These are phyloP conservation scores for Choristoneura fumiferana DNA, from an alignment of 1,140 invertebrate genomes.

Conservation along the genomic window DNA sequence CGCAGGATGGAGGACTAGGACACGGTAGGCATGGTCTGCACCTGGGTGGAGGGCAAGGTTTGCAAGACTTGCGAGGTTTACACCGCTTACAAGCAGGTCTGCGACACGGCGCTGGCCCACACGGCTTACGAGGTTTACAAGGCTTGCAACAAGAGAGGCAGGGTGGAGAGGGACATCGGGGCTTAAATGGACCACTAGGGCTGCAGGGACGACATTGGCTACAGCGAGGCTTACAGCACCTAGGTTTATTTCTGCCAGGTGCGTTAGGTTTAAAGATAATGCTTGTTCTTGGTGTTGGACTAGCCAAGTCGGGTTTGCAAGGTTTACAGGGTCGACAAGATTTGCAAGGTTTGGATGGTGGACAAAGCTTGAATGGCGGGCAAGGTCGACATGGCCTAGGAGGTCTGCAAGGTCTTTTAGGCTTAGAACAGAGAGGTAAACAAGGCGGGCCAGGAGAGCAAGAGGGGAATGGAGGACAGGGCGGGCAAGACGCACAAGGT, in stretches of 20 bases:
- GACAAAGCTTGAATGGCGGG: slow-evolving; percentile 12
- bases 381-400: slow-evolving; percentile 30
- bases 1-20: background rate
- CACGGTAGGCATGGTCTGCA: slow-evolving; percentile 12
- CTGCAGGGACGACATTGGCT: background rate
- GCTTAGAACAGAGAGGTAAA: slow-evolving; percentile 29
- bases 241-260: background rate
- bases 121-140: slow-evolving; percentile 18
- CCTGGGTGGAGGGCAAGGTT: slow-evolving; percentile 11
- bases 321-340: slow-evolving; percentile 20
- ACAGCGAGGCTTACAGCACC: slow-evolving; percentile 1
- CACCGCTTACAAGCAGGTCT: slow-evolving; percentile 23
- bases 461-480: slow-evolving; percentile 10
- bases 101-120: slow-evolving; percentile 24
- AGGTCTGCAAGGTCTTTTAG: slow-evolving; percentile 22
- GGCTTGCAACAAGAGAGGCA: background rate
- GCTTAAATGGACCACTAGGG: background rate
- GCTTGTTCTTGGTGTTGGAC: slow-evolving; percentile 3
- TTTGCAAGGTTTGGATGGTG: slow-evolving; percentile 5
- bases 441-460: slow-evolving; percentile 24
- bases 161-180: background rate
- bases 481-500: background rate
- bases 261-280: background rate
- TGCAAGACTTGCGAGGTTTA: slow-evolving; percentile 14
- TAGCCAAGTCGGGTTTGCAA: slow-evolving; percentile 12